Percentiles rank a stretch among this genome's conserved stretches.
phyloP scores from a whole-genome alignment of 2,888 invertebrate species.

The Chirona hameri region DNA sequence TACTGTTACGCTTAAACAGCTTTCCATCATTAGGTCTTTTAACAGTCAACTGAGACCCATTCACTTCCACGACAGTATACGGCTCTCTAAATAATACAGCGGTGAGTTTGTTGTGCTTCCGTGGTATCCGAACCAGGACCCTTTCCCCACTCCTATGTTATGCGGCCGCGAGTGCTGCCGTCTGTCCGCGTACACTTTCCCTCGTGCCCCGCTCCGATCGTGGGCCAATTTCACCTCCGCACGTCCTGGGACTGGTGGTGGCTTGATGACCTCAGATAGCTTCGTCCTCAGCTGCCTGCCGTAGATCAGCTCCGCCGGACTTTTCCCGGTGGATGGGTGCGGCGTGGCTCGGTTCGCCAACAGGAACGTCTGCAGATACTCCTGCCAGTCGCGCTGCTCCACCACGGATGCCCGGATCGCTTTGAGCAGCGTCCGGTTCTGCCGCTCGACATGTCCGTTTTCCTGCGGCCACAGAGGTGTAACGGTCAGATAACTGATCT shows the following conservation, averaged over 20 bases:
- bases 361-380: neutral
- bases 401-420: neutral
- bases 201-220: neutral
- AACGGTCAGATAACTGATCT: neutral
- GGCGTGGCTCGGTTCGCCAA: neutral
- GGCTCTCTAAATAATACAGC: neutral
- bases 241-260: neutral
- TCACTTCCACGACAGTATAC: neutral
- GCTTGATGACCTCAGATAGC: neutral
- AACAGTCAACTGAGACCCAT: neutral
- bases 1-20: neutral
- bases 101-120: neutral
- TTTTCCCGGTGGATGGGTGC: neutral
- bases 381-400: neutral
- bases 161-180: neutral
- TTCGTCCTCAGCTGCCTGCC: neutral
- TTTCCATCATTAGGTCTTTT: neutral
- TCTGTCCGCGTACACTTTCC: neutral
- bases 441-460: neutral
- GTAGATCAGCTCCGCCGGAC: conserved; percentile 4
- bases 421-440: conserved; percentile 1
- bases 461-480: neutral
- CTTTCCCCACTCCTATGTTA: neutral
- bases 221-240: neutral
- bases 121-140: neutral